These are phyloP conservation scores for Rhogogaster chlorosoma DNA, from an alignment of 2,888 invertebrate species.

Conservation along the genomic window DNA sequence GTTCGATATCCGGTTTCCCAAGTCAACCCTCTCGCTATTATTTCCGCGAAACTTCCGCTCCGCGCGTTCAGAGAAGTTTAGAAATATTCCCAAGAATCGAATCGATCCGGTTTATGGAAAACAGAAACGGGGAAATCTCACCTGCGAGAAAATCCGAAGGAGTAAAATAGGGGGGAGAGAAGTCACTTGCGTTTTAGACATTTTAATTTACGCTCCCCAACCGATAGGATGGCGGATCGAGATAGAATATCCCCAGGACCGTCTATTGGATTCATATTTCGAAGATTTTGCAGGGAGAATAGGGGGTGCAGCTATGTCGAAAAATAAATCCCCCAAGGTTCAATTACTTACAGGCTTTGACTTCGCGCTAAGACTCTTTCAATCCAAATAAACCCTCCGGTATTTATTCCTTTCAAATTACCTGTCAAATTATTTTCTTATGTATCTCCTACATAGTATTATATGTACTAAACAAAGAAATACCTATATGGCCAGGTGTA, in stretches of 20 bases:
- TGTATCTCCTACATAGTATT: background rate
- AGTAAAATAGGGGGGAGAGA: conserved; percentile 33
- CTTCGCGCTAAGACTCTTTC: conserved; percentile 21
- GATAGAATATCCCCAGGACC: conserved; percentile 51
- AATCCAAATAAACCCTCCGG: conserved; percentile 28
- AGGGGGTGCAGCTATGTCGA: conserved; percentile 14
- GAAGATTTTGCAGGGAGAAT: conserved; percentile 38
- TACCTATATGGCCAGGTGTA: background rate
- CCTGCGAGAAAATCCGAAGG: conserved; percentile 15
- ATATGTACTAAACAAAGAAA: background rate
- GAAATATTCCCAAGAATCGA: background rate
- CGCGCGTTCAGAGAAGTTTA: background rate
- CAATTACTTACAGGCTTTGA: conserved; percentile 49
- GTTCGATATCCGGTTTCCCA: background rate
- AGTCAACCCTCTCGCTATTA: background rate
- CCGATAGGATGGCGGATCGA: conserved; percentile 64
- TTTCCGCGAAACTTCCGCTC: background rate
- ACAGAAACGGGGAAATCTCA: background rate
- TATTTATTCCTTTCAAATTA: conserved; percentile 35
- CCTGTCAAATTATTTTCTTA: conserved; percentile 1
- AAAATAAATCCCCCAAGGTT: conserved; percentile 41
- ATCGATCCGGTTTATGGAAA: background rate
- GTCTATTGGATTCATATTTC: conserved; percentile 61
- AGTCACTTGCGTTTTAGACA: conserved; percentile 63
- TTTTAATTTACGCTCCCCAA: conserved; percentile 72